Conservation (phyloP, 2,797 vertebrate species). For the Chrosomus eos region DNA sequence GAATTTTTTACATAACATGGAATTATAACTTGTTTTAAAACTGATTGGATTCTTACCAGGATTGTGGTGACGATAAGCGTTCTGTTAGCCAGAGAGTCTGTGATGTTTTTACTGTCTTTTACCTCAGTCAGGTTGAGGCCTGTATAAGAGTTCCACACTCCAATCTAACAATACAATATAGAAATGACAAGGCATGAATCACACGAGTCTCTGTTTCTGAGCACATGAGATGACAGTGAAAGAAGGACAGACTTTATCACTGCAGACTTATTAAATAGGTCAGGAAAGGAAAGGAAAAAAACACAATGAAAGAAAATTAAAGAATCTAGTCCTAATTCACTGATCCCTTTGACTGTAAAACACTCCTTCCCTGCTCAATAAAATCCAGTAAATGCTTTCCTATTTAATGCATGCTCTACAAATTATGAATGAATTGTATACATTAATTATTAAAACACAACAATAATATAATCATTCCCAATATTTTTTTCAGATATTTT, state of each 20-base stretch:
- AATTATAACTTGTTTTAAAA: neutral
- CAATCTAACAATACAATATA: slow-evolving; percentile 80
- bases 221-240: neutral
- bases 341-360: slow-evolving; percentile 2
- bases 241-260: neutral
- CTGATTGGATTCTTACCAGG: slow-evolving; percentile 77
- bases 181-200: neutral
- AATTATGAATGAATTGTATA: neutral
- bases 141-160: slow-evolving; percentile 92
- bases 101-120: slow-evolving; percentile 87
- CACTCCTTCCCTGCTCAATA: neutral
- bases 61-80: slow-evolving; percentile 97
- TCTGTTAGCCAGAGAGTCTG: slow-evolving; percentile 92
- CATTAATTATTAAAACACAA: neutral
- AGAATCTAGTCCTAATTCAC: neutral
- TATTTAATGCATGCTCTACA: neutral
- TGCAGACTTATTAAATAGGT: neutral
- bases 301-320: neutral
- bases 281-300: neutral
- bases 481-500: neutral
- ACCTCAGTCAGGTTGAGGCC: slow-evolving; percentile 93
- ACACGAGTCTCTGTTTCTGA: neutral
- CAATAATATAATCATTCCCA: neutral
- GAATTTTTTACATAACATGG: neutral
- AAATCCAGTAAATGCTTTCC: neutral